These are phyloP conservation scores for Idris sp. DNA, from an alignment of 1,140 invertebrate species.

Conservation along the genomic window DNA sequence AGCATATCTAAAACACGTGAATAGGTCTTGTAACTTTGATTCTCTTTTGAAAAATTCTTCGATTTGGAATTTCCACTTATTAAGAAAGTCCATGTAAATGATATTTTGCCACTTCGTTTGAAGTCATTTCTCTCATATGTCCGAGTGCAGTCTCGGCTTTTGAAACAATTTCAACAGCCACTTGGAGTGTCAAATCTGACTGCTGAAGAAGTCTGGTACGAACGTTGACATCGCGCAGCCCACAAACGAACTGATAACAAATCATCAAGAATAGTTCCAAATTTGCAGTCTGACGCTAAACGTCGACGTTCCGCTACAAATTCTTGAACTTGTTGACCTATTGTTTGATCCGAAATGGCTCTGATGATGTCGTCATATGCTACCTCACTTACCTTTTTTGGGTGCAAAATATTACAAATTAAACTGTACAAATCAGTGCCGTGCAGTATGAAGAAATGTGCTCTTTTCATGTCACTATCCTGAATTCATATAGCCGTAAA, in stretches of 20 bases:
- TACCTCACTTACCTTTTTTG: conserved; percentile 4
- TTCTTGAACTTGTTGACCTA: conserved; percentile 1
- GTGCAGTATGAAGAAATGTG: conserved; percentile 9
- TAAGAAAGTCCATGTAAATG: not conserved
- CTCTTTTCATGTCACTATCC: conserved; percentile 1
- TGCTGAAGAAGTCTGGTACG: conserved; percentile 7
- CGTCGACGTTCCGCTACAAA: conserved; percentile 4
- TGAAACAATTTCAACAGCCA: conserved; percentile 6
- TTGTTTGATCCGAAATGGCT: conserved; percentile 2
- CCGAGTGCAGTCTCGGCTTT: conserved; percentile 4
- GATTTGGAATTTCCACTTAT: not conserved
- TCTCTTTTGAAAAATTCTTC: not conserved
- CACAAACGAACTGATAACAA: conserved; percentile 18
- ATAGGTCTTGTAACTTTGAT: not conserved
- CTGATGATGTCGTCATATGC: conserved; percentile 8
- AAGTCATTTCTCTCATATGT: conserved; percentile 7
- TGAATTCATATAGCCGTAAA: conserved; percentile 7
- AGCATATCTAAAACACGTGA: conserved; percentile 5
- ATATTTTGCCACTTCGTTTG: not conserved
- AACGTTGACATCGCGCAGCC: conserved; percentile 6
- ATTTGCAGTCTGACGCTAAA: conserved; percentile 10
- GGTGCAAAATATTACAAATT: conserved; percentile 8
- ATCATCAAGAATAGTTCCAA: conserved; percentile 13
- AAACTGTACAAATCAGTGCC: conserved; percentile 8
- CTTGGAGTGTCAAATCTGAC: conserved; percentile 9